These are phyloP conservation scores for Yponomeuta cagnagella DNA, from an alignment of 2,888 invertebrate genomes.

Conservation along the genomic window DNA sequence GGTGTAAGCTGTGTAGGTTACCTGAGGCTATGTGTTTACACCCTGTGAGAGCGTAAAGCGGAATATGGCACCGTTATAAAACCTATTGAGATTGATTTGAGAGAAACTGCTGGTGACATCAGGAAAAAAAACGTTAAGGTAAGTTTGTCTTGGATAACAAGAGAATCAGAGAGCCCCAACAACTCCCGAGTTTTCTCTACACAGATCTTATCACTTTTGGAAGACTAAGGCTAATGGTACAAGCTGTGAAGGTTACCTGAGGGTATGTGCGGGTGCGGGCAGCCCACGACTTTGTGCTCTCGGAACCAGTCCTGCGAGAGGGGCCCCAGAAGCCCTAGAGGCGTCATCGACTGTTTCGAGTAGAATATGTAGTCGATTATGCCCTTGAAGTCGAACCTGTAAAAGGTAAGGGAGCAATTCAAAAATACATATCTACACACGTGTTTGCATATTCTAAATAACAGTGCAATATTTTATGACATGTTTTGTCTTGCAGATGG, in stretches of 20 bases:
- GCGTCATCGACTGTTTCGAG: constrained; percentile 95
- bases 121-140: too few species aligned
- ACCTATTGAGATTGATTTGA: too few species aligned
- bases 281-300: constrained; percentile 97
- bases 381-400: constrained; percentile 98
- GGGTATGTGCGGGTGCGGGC: constrained; percentile 98
- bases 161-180: too few species aligned
- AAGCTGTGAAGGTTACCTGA: constrained; percentile 74
- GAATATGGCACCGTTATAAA: too few species aligned
- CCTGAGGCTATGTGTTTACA: constrained; percentile 89
- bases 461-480: background rate
- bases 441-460: too few species aligned
- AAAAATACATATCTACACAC: background rate
- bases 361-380: constrained; percentile 99
- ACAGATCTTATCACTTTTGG: too few species aligned
- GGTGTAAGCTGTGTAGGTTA: constrained; percentile 30
- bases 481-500: background rate
- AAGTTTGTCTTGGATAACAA: too few species aligned
- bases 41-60: too few species aligned
- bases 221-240: too few species aligned
- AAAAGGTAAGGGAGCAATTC: constrained; percentile 33
- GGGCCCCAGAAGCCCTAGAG: constrained; percentile 95
- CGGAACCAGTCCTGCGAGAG: constrained; percentile 94
- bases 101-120: too few species aligned
- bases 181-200: too few species aligned